Base-by-base conservation (phyloP, 2,888 invertebrate genomes). In the Ectemnius continuus region DNA sequence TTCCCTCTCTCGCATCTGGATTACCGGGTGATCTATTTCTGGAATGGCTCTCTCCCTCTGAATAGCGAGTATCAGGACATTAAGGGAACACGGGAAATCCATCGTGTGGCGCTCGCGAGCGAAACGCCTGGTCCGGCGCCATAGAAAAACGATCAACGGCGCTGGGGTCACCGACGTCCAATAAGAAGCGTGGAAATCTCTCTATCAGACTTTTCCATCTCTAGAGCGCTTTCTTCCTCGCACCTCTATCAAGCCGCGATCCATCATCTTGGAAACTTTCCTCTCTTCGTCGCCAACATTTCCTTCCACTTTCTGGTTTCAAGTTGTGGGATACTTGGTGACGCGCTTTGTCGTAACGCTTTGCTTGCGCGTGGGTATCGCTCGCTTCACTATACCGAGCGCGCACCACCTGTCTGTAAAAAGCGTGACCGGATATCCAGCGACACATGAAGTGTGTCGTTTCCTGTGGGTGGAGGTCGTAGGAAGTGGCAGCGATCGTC, bases 371-470 rank as follows among this genome's bases (percentile, higher is more conserved):
- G 52, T 52, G 64, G 52, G 58, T 62, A 71, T 36, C 36, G 36
- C 4, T 36, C 36, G 36, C 36, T 36, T 36, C 8, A 2, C 36
- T 36, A 36, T 36, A 36, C 36, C 36, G 2, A 1, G 8, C 36
- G 36, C 36, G 36, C 36, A 76, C 60, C 81, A 84, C 83, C 84
- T 85, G 84, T 78, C 85, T 83, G 82, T 86, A 86, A 86, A 83
- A 86, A 86, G 85, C 80, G 82, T 81, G 84, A 81, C 86, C 86
- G 85, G 86, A 85, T 83, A 84, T 82, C 76, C 78, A 76, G 76
- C 79, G 81, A 36, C 8, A 36, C 36, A 36, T 8, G 81, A 83
- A 85, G 78, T 76, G 81, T 73, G 76, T 73, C 81, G 78, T 80
- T 86, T 85, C 86, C 86, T 83, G 86, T 84, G 75, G 80, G 75